Percentiles rank a stretch among this genome's conserved stretches.
Evolutionary conservation across 2,797 vertebrate species (phyloP).

Genomic region (Adelosebastes latens): DNA sequence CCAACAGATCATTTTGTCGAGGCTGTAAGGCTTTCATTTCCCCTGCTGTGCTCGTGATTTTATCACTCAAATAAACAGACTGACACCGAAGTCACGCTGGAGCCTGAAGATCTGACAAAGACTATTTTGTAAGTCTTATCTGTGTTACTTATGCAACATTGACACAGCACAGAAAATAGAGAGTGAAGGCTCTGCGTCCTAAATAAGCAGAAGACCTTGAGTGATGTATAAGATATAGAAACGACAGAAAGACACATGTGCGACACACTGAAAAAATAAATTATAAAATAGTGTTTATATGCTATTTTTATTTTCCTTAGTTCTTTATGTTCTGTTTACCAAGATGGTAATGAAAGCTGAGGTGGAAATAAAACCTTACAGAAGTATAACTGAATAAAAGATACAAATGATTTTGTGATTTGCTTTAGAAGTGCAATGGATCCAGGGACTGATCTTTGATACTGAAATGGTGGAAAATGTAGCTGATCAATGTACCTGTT

Average conservation of each 20-base stretch:
- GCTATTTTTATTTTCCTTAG: neutral
- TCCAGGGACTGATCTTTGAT: too few relatives aligned
- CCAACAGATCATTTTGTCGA: constrained; percentile 55
- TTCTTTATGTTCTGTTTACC: neutral
- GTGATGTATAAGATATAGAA: neutral
- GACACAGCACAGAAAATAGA: constrained; percentile 26
- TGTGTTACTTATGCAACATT: constrained; percentile 52
- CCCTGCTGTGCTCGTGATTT: constrained; percentile 65
- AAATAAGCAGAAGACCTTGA: constrained; percentile 8
- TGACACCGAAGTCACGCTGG: constrained; percentile 47
- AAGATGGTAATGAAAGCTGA: neutral
- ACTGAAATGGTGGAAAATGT: too few relatives aligned
- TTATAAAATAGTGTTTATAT: neutral
- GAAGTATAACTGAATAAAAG: neutral
- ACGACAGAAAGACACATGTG: neutral
- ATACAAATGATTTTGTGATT: neutral
- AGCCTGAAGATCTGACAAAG: constrained; percentile 63
- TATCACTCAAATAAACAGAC: constrained; percentile 67
- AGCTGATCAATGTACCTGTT: too few relatives aligned
- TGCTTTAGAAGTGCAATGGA: too few relatives aligned
- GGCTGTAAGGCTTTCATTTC: constrained; percentile 66
- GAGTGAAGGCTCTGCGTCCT: constrained; percentile 9
- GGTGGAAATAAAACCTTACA: neutral
- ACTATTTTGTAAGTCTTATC: constrained; percentile 59
- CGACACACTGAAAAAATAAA: neutral